A percentile compares a stretch with the other conserved stretches of the same genome.
Evolutionary conservation across 2,888 invertebrate genomes (phyloP).

Genomic region (Epinotia ramella): DNA sequence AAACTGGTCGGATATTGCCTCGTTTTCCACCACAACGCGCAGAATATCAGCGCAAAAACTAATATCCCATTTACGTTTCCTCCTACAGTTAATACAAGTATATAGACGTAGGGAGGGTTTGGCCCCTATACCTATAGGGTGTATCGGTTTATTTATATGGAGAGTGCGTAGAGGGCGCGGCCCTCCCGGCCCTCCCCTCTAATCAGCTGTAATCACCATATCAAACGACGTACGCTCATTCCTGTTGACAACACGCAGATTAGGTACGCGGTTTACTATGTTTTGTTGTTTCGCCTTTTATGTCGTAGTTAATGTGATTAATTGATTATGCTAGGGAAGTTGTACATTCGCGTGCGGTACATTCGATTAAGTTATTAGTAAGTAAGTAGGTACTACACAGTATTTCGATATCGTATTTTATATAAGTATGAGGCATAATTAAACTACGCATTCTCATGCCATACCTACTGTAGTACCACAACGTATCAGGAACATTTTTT

Average conservation of each 20-base stretch:
- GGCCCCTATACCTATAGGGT: slow-evolving; percentile 64
- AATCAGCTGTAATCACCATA: slow-evolving; percentile 86
- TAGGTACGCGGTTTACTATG: slow-evolving; percentile 59
- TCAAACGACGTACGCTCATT: slow-evolving; percentile 84
- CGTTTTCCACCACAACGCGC: slow-evolving; percentile 78
- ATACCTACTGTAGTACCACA: too few relatives aligned
- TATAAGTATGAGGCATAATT: too few relatives aligned
- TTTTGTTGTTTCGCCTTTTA: slow-evolving; percentile 48
- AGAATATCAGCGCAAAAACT: slow-evolving; percentile 75
- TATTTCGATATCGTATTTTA: slow-evolving; percentile 12
- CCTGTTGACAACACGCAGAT: slow-evolving; percentile 81
- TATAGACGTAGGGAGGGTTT: slow-evolving; percentile 59
- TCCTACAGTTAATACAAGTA: slow-evolving; percentile 58
- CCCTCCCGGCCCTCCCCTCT: slow-evolving; percentile 69
- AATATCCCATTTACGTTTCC: slow-evolving; percentile 79
- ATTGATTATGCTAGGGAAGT: slow-evolving; percentile 34
- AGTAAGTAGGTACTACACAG: not conserved
- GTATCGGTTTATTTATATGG: slow-evolving; percentile 83
- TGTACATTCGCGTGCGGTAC: slow-evolving; percentile 16
- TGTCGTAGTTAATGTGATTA: slow-evolving; percentile 38
- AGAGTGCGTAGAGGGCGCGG: slow-evolving; percentile 76
- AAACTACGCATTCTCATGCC: too few relatives aligned
- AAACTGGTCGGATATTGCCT: slow-evolving; percentile 72
- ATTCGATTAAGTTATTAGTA: slow-evolving; percentile 23
- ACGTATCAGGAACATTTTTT: too few relatives aligned